phyloP scores from a whole-genome alignment of 2,888 invertebrate species.

The Hypena proboscidalis region DNA sequence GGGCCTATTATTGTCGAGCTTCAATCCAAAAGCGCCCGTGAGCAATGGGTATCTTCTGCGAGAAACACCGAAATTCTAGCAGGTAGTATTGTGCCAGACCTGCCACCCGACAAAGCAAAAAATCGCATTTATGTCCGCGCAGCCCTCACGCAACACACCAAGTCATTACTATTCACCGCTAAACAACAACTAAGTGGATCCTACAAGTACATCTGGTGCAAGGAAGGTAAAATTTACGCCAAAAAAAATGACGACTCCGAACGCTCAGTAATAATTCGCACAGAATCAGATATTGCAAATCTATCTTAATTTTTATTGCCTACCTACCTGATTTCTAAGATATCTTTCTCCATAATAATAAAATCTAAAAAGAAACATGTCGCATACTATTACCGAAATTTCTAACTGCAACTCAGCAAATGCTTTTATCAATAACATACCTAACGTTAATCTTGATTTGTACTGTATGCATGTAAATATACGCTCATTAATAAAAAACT shows the following conservation, averaged over 20 bases:
- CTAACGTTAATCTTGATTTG: slow-evolving; percentile 7
- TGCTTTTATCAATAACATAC: slow-evolving; percentile 2
- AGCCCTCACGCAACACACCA: slow-evolving; percentile 1
- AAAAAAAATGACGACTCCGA: slow-evolving; percentile 7
- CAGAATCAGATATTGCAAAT: too few species aligned
- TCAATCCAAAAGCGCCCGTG: slow-evolving; percentile 20
- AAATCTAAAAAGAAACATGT: neutral
- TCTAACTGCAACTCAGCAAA: slow-evolving; percentile 1
- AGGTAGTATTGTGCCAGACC: slow-evolving; percentile 22
- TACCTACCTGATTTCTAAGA: neutral
- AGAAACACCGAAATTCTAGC: slow-evolving; percentile 30
- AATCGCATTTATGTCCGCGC: neutral
- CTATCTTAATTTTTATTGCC: too few species aligned
- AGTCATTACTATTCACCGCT: slow-evolving; percentile 2
- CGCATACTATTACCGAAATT: neutral
- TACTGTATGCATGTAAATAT: slow-evolving; percentile 36
- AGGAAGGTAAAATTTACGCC: slow-evolving; percentile 3
- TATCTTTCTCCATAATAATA: neutral
- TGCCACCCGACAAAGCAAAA: slow-evolving; percentile 20
- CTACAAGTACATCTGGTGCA: slow-evolving; percentile 6
- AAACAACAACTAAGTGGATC: slow-evolving; percentile 4
- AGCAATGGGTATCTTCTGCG: slow-evolving; percentile 31
- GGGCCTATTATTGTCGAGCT: slow-evolving; percentile 31
- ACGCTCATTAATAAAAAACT: slow-evolving; percentile 31
- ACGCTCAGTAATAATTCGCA: too few species aligned